Base-by-base conservation (phyloP, 2,797 vertebrate genomes). In the Paramormyrops hopkinsi region DNA sequence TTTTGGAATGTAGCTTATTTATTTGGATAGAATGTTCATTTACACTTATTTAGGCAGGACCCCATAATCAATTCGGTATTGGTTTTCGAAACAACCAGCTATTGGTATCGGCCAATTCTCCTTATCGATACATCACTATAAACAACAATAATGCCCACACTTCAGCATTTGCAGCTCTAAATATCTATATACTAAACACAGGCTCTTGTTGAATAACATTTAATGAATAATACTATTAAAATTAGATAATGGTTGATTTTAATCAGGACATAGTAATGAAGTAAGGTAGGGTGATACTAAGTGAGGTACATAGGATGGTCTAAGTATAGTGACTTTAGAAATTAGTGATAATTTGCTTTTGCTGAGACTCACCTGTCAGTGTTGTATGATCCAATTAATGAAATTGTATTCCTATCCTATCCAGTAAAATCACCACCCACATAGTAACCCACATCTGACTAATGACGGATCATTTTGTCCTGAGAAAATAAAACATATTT, bases 391-490 rank as follows among this genome's bases (percentile, higher is more conserved):
- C 90, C 85, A 88, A 89, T 91, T 87, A 90, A 87, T 88, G 50
- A 50, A 86, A 87, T 59, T 89, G 91, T 88, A 84, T 89, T 56
- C 85, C 59, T 82, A 90, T 89, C 69, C 87, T 88, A 90, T 91
- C 87, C 69, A 87, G 90, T 91, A 89, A 76, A 90, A 88, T 83
- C 85, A 84, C 87, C 90, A 87, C 73, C 56, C 69, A 90, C 89
- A 90, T 92, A 91, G 90, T 93, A 89, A 90, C 91, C 88, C 91
- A 93, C 90, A 86, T 92, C 90, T 94, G 90, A 93, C 92, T 92
- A 93, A 94, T 91, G 90, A 88, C 88, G 92, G 94, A 94, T 94
- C 94, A 94, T 93, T 93, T 93, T 93, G 93, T 94, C 92, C 94
- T 91, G 92, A 46, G 88, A 85, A 89, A 88, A 89, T 88, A 83